Conservation (phyloP, 2,888 invertebrate genomes). For the Ectemnius cavifrons region DNA sequence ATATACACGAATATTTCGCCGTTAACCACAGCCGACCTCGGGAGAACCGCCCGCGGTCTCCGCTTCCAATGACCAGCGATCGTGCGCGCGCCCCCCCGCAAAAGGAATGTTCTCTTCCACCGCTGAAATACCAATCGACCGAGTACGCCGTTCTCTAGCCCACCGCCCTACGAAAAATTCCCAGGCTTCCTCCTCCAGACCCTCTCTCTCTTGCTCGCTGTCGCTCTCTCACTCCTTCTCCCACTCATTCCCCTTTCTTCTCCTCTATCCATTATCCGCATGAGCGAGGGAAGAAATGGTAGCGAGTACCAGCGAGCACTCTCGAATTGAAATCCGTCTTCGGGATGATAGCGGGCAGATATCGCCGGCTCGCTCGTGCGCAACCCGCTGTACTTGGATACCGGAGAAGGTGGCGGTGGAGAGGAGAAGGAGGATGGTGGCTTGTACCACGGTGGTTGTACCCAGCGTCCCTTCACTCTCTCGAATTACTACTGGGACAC, state of each 20-base stretch:
- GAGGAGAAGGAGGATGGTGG: no score
- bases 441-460: no score
- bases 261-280: neutral
- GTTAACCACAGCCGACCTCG: conserved; percentile 51
- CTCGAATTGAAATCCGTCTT: conserved; percentile 35
- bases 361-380: neutral
- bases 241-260: neutral
- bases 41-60: conserved; percentile 36
- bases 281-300: conserved; percentile 21
- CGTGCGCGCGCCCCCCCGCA: neutral
- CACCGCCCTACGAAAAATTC: no score
- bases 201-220: no score
- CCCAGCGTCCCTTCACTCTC: conserved; percentile 54
- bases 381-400: neutral
- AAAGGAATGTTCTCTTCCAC: neutral
- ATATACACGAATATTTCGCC: conserved; percentile 57
- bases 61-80: conserved; percentile 47
- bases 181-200: no score
- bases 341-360: neutral
- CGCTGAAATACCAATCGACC: conserved; percentile 7
- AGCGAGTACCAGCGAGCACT: conserved; percentile 3
- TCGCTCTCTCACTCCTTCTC: no score
- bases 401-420: neutral
- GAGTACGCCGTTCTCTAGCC: no score
- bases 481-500: conserved; percentile 64